Evolutionary conservation across 1,140 invertebrate genomes (phyloP).

Genomic region (Proctacanthus coquilletti): DNA sequence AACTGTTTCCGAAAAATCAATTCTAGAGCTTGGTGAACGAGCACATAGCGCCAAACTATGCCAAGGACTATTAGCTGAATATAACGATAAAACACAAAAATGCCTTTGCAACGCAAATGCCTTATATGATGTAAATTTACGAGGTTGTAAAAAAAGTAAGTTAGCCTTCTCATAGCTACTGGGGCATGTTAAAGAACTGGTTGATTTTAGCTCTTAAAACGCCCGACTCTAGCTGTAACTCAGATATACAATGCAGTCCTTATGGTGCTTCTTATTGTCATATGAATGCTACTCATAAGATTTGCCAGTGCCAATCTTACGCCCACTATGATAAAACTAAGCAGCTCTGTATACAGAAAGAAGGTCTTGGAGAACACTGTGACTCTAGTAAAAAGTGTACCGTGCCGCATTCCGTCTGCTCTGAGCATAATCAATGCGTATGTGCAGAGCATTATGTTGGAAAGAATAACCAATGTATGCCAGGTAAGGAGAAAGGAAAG

Average conservation of each 20-base stretch:
- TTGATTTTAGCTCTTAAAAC: not conserved
- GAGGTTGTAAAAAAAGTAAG: conserved; percentile 26
- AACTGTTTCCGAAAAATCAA: not conserved
- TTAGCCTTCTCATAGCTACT: not conserved
- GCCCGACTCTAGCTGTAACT: conserved; percentile 11
- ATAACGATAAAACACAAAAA: conserved; percentile 20
- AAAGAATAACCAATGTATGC: conserved; percentile 20
- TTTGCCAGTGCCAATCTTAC: conserved; percentile 25
- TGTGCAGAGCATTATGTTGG: conserved; percentile 28
- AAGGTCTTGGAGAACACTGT: conserved; percentile 23
- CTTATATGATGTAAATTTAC: conserved; percentile 23
- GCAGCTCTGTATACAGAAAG: conserved; percentile 22
- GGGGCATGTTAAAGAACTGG: too few species aligned
- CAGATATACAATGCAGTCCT: conserved; percentile 28
- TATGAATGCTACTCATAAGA: conserved; percentile 17
- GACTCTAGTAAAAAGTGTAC: conserved; percentile 19
- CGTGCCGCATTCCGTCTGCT: conserved; percentile 29
- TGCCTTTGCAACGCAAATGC: conserved; percentile 28
- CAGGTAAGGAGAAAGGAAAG: conserved; percentile 14
- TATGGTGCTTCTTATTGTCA: conserved; percentile 24
- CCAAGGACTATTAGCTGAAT: conserved; percentile 15
- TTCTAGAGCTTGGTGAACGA: conserved; percentile 26
- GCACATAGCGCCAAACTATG: conserved; percentile 26
- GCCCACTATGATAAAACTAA: conserved; percentile 21
- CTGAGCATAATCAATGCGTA: conserved; percentile 21